Evolutionary conservation across 2,888 invertebrate genomes (phyloP).

Genomic region (Acanthopleura granulata): DNA sequence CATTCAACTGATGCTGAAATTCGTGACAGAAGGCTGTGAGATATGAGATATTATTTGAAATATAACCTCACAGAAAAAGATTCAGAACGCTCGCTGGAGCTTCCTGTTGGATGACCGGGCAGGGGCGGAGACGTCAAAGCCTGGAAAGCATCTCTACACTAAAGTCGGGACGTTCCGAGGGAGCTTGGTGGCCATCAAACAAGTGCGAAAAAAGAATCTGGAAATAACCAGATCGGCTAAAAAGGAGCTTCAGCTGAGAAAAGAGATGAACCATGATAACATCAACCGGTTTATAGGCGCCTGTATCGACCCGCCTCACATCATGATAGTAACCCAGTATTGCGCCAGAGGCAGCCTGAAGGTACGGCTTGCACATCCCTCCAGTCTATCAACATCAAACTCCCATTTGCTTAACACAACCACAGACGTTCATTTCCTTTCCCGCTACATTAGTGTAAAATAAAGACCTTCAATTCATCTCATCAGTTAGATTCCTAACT

Average conservation of each 20-base stretch:
- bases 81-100: slow-evolving; percentile 38
- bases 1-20: too few species aligned
- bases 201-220: slow-evolving; percentile 68
- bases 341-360: slow-evolving; percentile 64
- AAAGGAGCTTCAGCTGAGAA: slow-evolving; percentile 64
- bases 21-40: too few species aligned
- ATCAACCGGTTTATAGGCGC: slow-evolving; percentile 67
- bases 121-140: slow-evolving; percentile 5
- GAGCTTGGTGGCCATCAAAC: slow-evolving; percentile 84
- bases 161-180: slow-evolving; percentile 62
- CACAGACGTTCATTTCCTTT: too few species aligned
- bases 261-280: slow-evolving; percentile 67
- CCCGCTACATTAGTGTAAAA: too few species aligned
- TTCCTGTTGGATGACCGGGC: slow-evolving; percentile 35
- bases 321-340: slow-evolving; percentile 65
- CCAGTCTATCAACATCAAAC: too few species aligned
- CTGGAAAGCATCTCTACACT: slow-evolving; percentile 31
- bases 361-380: slow-evolving; percentile 36
- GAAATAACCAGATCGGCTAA: slow-evolving; percentile 62
- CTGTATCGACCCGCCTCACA: slow-evolving; percentile 62
- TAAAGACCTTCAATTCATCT: too few species aligned
- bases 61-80: slow-evolving; percentile 30
- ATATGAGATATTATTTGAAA: too few species aligned
- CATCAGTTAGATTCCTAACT: too few species aligned
- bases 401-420: too few species aligned